Conservation (phyloP, 2,797 vertebrate genomes). For the Sebastes umbrosus region DNA sequence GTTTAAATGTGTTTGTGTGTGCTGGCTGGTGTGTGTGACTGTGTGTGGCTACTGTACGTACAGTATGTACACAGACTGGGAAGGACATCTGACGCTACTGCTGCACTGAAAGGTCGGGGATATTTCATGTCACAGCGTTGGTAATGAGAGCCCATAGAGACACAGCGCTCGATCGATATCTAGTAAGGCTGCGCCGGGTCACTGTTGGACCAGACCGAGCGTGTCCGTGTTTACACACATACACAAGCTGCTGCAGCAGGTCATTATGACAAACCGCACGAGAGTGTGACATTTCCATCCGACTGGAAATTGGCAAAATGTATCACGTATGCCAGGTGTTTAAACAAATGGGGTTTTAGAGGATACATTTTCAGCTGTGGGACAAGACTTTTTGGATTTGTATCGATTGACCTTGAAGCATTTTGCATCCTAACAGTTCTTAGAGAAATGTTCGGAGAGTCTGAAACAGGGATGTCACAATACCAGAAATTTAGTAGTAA, state of each 20-base stretch:
- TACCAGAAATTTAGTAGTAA: no score
- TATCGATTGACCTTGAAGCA: neutral
- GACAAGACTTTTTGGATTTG: neutral
- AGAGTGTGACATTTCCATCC: neutral
- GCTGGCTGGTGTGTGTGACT: neutral
- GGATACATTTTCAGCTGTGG: neutral
- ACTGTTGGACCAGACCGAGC: neutral
- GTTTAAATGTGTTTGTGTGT: neutral
- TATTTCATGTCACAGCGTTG: constrained; percentile 72
- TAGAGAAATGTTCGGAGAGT: neutral
- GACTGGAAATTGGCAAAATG: neutral
- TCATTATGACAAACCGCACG: neutral
- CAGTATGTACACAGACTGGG: constrained; percentile 23
- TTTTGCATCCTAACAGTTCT: neutral
- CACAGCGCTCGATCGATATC: constrained; percentile 33
- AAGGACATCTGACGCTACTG: constrained; percentile 47
- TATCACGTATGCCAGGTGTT: neutral
- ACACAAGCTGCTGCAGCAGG: neutral
- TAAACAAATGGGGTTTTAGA: neutral
- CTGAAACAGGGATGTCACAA: no score
- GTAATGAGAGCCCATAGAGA: constrained; percentile 40
- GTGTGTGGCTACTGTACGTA: constrained; percentile 19
- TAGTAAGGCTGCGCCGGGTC: neutral
- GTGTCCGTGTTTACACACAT: neutral
- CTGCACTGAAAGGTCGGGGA: constrained; percentile 60